Evolutionary conservation across 64 coral and sea anemone genomes (phyloP).

Genomic region (Catalaphyllia jardinei): DNA sequence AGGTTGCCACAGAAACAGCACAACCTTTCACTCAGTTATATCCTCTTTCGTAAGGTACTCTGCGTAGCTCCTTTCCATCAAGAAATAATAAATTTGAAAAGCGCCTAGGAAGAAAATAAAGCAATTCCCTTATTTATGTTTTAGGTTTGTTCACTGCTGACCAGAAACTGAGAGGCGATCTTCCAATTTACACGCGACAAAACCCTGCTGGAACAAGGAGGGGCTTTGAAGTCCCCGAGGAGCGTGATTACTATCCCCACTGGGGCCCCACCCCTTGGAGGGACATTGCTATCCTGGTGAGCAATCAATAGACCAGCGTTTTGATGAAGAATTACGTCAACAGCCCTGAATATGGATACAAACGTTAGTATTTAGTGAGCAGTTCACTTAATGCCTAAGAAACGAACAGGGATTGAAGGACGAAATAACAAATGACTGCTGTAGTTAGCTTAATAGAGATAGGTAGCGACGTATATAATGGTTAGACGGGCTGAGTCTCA

Average conservation of each 20-base stretch:
- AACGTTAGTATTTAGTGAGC: background rate
- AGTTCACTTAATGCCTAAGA: no score
- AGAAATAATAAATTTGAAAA: no score
- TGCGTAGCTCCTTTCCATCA: no score
- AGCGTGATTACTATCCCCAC: constrained; percentile 76
- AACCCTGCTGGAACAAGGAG: constrained; percentile 61
- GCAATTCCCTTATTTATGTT: background rate
- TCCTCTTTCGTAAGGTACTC: no score
- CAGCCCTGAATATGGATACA: background rate
- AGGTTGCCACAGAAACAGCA: no score
- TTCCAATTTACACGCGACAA: constrained; percentile 65
- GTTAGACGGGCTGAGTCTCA: no score
- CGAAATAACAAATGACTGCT: no score
- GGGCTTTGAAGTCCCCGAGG: constrained; percentile 69
- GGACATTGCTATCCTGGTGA: constrained; percentile 40
- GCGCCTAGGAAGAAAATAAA: background rate
- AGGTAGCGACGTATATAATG: no score
- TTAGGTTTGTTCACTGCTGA: constrained; percentile 35
- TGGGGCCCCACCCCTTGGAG: constrained; percentile 81
- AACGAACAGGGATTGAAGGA: background rate
- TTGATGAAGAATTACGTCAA: constrained; percentile 27
- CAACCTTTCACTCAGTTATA: no score
- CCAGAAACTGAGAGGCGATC: constrained; percentile 37
- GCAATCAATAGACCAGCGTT: background rate
- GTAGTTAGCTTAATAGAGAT: no score